phyloP scores from a whole-genome alignment of 2,797 vertebrate species.

The Hyperoplus lanceolatus region DNA sequence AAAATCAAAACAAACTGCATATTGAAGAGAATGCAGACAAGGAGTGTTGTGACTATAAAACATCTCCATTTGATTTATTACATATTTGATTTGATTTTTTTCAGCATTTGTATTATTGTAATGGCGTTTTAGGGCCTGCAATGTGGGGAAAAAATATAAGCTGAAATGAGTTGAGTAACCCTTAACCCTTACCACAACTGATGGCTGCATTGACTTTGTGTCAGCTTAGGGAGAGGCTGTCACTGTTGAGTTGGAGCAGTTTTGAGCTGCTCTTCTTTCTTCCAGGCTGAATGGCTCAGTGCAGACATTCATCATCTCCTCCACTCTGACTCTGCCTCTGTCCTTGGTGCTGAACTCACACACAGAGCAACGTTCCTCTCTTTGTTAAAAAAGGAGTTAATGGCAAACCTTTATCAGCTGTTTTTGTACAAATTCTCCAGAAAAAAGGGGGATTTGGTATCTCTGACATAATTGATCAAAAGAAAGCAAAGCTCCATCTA shows the following conservation, averaged over 20 bases:
- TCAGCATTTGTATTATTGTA: neutral
- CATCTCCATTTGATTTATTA: neutral
- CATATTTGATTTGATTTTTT: neutral
- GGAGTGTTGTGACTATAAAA: neutral
- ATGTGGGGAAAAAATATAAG: too few relatives aligned
- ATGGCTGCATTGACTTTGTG: constrained; percentile 1
- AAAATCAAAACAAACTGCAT: neutral
- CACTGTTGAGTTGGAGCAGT: neutral
- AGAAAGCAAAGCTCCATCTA: too few relatives aligned
- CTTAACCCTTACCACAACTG: neutral
- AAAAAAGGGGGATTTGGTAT: neutral
- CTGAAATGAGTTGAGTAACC: too few relatives aligned
- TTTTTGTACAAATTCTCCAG: neutral
- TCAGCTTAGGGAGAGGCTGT: neutral
- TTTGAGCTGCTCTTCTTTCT: neutral
- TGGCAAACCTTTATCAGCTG: neutral
- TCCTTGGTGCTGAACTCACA: constrained; percentile 68
- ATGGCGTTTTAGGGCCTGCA: too few relatives aligned
- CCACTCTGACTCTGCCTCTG: constrained; percentile 53
- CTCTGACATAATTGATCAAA: too few relatives aligned
- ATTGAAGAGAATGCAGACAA: neutral
- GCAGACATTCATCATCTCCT: constrained; percentile 19
- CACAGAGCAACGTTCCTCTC: constrained; percentile 12
- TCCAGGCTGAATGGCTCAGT: constrained; percentile 10
- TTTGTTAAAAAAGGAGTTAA: constrained; percentile 5